These are phyloP conservation scores for Zeuzera pyrina DNA, from an alignment of 2,888 invertebrate species.

Conservation along the genomic window DNA sequence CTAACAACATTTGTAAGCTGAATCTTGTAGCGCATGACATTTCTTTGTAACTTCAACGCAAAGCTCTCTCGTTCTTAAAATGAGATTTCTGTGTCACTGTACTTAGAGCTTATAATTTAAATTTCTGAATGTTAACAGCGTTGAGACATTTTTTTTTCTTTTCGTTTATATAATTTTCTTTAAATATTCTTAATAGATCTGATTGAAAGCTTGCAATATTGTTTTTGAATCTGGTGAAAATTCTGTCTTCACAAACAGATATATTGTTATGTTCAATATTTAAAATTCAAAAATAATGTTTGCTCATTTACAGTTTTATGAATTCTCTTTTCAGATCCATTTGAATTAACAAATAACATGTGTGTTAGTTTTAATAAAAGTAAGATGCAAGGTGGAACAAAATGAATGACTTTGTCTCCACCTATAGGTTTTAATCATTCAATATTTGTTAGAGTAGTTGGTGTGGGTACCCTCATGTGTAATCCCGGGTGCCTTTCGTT, in stretches of 20 bases:
- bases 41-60: no score
- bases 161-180: constrained; percentile 32
- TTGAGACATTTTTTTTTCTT: constrained; percentile 17
- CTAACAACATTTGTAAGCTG: no score
- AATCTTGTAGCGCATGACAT: no score
- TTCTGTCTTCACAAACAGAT: no score
- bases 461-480: constrained; percentile 67
- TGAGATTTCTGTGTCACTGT: no score
- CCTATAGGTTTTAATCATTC: constrained; percentile 61
- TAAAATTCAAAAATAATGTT: constrained; percentile 5
- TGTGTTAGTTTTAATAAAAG: constrained; percentile 25
- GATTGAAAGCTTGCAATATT: constrained; percentile 53
- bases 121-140: no score
- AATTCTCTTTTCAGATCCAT: constrained; percentile 64
- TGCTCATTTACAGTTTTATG: constrained; percentile 27
- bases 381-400: constrained; percentile 38
- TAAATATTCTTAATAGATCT: constrained; percentile 51
- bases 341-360: constrained; percentile 38
- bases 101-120: no score
- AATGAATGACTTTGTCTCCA: constrained; percentile 37
- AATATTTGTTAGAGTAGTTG: constrained; percentile 69
- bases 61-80: no score
- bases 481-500: constrained; percentile 71
- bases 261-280: no score
- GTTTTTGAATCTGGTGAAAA: no score